phyloP scores from a whole-genome alignment of 2,797 vertebrate genomes.

The Coccyzus lansbergi region DNA sequence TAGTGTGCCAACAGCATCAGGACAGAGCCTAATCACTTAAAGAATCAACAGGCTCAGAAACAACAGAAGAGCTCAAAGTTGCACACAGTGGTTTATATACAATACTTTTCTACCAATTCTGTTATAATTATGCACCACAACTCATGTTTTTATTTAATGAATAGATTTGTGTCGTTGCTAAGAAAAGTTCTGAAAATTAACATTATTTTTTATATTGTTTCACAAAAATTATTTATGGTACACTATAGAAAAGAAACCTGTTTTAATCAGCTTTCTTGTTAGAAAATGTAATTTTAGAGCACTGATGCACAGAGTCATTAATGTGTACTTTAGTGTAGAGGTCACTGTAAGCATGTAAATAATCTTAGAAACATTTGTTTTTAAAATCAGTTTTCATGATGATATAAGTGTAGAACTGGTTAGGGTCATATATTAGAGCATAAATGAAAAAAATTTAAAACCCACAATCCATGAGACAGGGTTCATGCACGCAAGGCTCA shows the following conservation, averaged over 20 bases:
- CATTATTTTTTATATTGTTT: not conserved
- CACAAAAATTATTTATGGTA: not conserved
- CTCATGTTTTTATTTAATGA: not conserved
- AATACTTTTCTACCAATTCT: not conserved
- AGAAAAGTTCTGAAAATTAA: not conserved
- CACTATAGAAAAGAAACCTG: not conserved
- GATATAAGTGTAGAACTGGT: not conserved
- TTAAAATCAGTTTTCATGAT: not conserved
- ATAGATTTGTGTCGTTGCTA: not conserved
- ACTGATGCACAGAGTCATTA: not conserved
- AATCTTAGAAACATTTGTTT: not conserved
- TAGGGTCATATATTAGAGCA: not conserved
- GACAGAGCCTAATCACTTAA: not conserved
- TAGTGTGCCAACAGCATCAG: not conserved
- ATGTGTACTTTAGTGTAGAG: not conserved
- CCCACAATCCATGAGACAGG: too few relatives aligned
- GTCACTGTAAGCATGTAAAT: not conserved
- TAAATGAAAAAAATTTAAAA: not conserved
- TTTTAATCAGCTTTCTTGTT: not conserved
- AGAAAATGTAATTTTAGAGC: not conserved
- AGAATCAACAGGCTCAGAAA: not conserved
- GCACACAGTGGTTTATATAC: not conserved
- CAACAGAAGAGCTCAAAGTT: not conserved
- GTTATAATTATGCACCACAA: not conserved
- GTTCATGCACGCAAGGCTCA: not conserved